Conservation (phyloP, 2,888 invertebrate genomes). For the Leptothorax acervorum region DNA sequence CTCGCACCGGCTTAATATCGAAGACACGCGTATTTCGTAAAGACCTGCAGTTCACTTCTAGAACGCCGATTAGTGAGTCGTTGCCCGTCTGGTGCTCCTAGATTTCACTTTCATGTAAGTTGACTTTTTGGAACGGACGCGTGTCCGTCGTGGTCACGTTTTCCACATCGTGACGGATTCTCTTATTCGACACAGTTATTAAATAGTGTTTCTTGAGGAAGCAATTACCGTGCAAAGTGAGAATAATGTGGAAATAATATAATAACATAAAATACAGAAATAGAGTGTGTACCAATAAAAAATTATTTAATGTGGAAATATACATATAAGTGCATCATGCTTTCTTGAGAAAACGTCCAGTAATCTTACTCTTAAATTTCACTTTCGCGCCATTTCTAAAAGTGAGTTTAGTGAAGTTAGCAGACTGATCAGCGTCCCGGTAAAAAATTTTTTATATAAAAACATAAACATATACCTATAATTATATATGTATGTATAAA, state of each 20-base stretch:
- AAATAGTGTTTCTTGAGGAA: background rate
- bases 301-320: background rate
- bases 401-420: background rate
- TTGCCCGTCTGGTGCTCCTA: background rate
- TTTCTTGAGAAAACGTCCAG: slow-evolving; percentile 27
- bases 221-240: background rate
- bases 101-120: slow-evolving; percentile 40
- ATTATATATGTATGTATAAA: background rate
- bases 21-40: slow-evolving; percentile 58
- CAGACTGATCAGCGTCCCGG: background rate
- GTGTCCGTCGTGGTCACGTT: background rate
- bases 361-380: slow-evolving; percentile 60
- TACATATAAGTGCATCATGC: too few relatives aligned
- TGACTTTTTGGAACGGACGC: background rate
- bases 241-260: background rate
- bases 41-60: slow-evolving; percentile 56
- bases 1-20: slow-evolving; percentile 59
- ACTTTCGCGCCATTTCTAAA: slow-evolving; percentile 65
- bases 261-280: background rate
- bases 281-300: too few relatives aligned
- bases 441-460: background rate
- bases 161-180: background rate
- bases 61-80: slow-evolving; percentile 39
- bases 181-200: background rate
- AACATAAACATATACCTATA: background rate